Evolutionary conservation across 2,888 invertebrate species (phyloP), one percentile per base, ranked within the genome.

Genomic region (Polia nebulosa): DNA sequence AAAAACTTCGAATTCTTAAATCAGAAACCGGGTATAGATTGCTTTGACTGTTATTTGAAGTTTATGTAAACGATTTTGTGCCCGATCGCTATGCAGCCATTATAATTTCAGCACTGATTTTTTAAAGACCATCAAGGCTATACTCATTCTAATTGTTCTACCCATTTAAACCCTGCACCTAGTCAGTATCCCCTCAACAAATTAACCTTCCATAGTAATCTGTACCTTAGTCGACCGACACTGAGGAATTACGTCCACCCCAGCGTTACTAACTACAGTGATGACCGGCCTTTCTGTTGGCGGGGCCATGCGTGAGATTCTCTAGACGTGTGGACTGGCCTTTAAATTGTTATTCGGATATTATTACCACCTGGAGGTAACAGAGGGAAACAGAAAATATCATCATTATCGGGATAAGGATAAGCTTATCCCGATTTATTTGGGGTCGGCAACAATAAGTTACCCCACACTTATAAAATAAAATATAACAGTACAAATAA

Each of bases 261-360:
- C 58, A 7, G 75, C 75, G 64, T 64, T 2, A 79, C 75, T 77
- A 77, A 77, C 79, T 5, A 39, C 53, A 51, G 36, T 60, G 80
- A 75, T 77, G 68, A 61, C 52, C 72, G 25, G 41, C 68, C 80
- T 79, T 74, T 77, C 61, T 79, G 45, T 2, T 25, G 53, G 45
- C 11, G 53, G 63, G 58, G 51, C 32, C 45, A 79, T 58, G 75
- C 76, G 58, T 77, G 58, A 57, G 49, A 64, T 66, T 72, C 49
- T 34, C 67, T 41, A 47, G 74, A 68, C 53, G 57, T 57, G 63
- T 49, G 49, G 13, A 62, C 8, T 7, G 34, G 15, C 53, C 44
- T 61, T 64, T 59, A 52, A 22, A 41, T 56, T 25, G 52, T 55
- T 27, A 53, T 64, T 56, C 9, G 13, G 25, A 41, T 52, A 59